These are phyloP conservation scores for Poecilus cupreus DNA, from an alignment of 2,888 invertebrate genomes.

Conservation along the genomic window DNA sequence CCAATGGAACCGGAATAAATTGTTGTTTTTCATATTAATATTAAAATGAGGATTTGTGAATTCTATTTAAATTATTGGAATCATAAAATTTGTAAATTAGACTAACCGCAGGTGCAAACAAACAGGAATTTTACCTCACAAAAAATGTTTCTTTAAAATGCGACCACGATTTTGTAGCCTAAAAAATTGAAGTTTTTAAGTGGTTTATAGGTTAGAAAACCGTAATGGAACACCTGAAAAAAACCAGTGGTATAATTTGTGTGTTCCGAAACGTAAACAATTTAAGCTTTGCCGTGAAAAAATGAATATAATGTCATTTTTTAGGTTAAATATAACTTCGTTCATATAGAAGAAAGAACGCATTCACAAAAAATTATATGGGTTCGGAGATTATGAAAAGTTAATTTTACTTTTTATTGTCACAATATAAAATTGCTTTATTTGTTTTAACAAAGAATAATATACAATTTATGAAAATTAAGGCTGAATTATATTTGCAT, in stretches of 20 bases:
- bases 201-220: constrained; percentile 19
- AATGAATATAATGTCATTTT: constrained; percentile 8
- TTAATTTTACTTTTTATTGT: too few species aligned
- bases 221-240: constrained; percentile 5
- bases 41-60: not conserved
- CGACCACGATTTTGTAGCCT: not conserved
- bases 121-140: constrained; percentile 6
- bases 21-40: too few species aligned
- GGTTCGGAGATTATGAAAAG: too few species aligned
- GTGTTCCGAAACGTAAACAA: constrained; percentile 26
- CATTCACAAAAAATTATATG: too few species aligned
- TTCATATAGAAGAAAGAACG: not conserved
- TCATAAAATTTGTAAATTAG: not conserved
- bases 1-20: too few species aligned
- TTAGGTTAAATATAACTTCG: not conserved
- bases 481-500: not conserved
- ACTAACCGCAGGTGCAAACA: not conserved
- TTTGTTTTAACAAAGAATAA: not conserved
- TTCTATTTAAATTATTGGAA: not conserved
- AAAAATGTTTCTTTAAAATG: not conserved
- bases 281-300: not conserved
- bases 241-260: constrained; percentile 11
- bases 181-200: not conserved
- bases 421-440: not conserved
- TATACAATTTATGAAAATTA: not conserved